Evolutionary conservation across 2,797 vertebrate genomes (phyloP).

Genomic region (Melanotaenia boesemani): DNA sequence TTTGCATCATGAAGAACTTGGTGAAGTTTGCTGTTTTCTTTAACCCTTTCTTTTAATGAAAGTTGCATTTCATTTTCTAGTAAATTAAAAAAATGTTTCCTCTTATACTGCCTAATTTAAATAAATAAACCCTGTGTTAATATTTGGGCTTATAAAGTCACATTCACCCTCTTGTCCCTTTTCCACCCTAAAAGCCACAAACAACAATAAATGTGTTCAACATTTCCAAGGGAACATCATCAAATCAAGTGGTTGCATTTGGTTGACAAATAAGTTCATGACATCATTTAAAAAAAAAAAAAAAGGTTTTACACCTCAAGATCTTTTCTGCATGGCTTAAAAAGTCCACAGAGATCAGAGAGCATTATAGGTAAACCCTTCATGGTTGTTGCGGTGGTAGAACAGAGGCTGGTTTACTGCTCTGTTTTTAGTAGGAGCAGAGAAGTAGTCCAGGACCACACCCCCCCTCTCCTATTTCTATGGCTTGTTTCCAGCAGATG

Average conservation of each 20-base stretch:
- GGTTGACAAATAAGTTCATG: slow-evolving; percentile 72
- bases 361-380: slow-evolving; percentile 37
- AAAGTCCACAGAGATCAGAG: slow-evolving; percentile 66
- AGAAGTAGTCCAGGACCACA: slow-evolving; percentile 51
- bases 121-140: slow-evolving; percentile 68
- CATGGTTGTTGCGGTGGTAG: slow-evolving; percentile 40
- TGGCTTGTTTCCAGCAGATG: slow-evolving; percentile 81
- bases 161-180: slow-evolving; percentile 46
- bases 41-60: slow-evolving; percentile 25
- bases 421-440: slow-evolving; percentile 39
- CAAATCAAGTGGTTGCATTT: slow-evolving; percentile 57
- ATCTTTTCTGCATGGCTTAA: slow-evolving; percentile 72
- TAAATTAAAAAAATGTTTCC: slow-evolving; percentile 26
- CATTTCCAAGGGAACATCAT: slow-evolving; percentile 48
- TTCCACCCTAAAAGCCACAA: slow-evolving; percentile 24
- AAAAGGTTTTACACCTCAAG: slow-evolving; percentile 57
- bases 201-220: slow-evolving; percentile 52
- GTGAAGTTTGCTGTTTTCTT: slow-evolving; percentile 38
- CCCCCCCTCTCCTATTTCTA: slow-evolving; percentile 69
- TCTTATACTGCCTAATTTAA: slow-evolving; percentile 20
- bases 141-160: slow-evolving; percentile 58
- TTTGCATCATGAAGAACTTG: slow-evolving; percentile 79
- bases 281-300: slow-evolving; percentile 75
- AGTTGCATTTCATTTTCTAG: slow-evolving; percentile 28
- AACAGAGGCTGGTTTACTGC: slow-evolving; percentile 55